A percentile compares a stretch with the other conserved stretches of the same genome.
These are phyloP conservation scores for Akabosia matsudoensis DNA, from an alignment of 1,140 invertebrate genomes.

Conservation along the genomic window DNA sequence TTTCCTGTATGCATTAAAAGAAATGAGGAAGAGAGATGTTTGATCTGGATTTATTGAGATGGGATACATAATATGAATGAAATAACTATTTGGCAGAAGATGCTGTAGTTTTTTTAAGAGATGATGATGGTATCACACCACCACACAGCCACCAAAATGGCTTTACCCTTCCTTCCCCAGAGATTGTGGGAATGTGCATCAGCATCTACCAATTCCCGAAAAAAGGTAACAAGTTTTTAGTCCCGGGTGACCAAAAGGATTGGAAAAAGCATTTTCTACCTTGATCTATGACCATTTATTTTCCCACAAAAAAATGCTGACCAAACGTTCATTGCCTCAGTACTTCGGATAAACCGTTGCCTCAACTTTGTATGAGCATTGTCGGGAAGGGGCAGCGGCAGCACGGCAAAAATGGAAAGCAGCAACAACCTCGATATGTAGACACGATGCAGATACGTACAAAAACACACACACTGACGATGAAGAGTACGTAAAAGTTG, in stretches of 20 bases:
- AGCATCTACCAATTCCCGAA: slow-evolving; percentile 3
- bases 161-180: slow-evolving; percentile 24
- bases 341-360: not conserved
- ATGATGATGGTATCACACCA: not conserved
- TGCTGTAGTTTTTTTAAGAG: slow-evolving; percentile 11
- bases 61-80: slow-evolving; percentile 39
- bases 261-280: slow-evolving; percentile 35
- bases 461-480: not conserved
- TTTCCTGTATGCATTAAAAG: slow-evolving; percentile 6
- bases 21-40: not conserved
- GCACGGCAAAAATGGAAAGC: slow-evolving; percentile 2
- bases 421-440: not conserved
- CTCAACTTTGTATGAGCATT: no score
- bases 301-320: slow-evolving; percentile 34
- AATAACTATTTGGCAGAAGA: slow-evolving; percentile 42
- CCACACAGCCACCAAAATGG: slow-evolving; percentile 8
- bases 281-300: slow-evolving; percentile 40
- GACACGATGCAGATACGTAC: not conserved
- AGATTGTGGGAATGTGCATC: slow-evolving; percentile 19
- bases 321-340: slow-evolving; percentile 16
- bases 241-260: slow-evolving; percentile 35
- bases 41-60: slow-evolving; percentile 43
- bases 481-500: not conserved
- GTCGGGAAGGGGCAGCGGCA: not conserved
- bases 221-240: slow-evolving; percentile 35